Conservation (phyloP, 1,140 invertebrate species). For the Solenopsis fugax region DNA sequence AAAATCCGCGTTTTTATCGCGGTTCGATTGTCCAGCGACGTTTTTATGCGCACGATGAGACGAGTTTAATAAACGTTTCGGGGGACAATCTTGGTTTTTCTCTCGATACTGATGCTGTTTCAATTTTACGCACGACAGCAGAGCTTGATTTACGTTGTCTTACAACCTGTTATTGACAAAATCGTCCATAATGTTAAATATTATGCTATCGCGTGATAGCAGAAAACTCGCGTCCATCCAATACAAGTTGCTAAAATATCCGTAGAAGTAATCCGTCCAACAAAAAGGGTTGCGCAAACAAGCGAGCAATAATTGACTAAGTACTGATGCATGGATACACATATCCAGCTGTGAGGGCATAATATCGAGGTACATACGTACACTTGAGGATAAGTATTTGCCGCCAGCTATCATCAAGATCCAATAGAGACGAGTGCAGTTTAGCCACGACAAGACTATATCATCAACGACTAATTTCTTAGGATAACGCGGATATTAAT, state of each 20-base stretch:
- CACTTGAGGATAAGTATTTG: conserved; percentile 69
- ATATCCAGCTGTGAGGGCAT: conserved; percentile 66
- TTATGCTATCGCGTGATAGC: background rate
- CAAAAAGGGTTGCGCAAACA: conserved; percentile 21
- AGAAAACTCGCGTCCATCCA: background rate
- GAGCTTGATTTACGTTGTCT: conserved; percentile 40
- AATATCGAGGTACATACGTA: conserved; percentile 67
- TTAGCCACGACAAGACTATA: conserved; percentile 57
- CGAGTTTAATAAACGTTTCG: conserved; percentile 59
- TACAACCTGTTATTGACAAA: conserved; percentile 44
- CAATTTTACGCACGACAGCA: conserved; percentile 61
- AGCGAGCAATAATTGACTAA: conserved; percentile 50
- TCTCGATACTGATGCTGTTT: conserved; percentile 44
- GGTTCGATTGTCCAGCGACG: conserved; percentile 22
- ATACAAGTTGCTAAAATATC: conserved; percentile 28
- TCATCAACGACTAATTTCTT: conserved; percentile 63
- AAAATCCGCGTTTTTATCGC: conserved; percentile 52
- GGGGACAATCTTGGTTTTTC: conserved; percentile 53
- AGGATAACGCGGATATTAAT: conserved; percentile 49
- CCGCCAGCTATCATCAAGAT: conserved; percentile 69
- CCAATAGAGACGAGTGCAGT: conserved; percentile 58
- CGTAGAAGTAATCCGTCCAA: background rate
- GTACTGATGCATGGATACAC: conserved; percentile 53
- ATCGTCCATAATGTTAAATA: conserved; percentile 30
- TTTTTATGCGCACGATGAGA: conserved; percentile 47